A percentile compares a stretch with the other conserved stretches of the same genome.
Conservation (phyloP, 2,888 invertebrate species). For the Norana najaformis region DNA sequence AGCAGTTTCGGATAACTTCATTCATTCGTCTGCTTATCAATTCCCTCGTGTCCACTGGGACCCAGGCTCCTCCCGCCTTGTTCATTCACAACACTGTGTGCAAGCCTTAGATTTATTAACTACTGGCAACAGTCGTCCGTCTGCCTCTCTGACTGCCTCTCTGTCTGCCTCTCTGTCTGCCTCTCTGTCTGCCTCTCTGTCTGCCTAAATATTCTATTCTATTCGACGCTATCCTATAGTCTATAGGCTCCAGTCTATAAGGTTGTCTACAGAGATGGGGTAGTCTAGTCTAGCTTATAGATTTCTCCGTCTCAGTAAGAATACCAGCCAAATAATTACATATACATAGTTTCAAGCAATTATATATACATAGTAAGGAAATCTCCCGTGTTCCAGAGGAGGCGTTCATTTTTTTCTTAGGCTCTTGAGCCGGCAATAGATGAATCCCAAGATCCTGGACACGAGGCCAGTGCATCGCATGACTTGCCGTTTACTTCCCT, state of each 20-base stretch:
- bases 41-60: not conserved
- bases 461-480: too few relatives aligned
- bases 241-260: not conserved
- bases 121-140: not conserved
- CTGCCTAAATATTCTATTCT: not conserved
- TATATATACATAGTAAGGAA: too few relatives aligned
- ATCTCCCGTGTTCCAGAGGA: too few relatives aligned
- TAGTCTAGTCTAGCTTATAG: too few relatives aligned
- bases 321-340: too few relatives aligned
- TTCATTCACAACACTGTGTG: not conserved
- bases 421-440: too few relatives aligned
- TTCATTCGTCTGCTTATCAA: conserved; percentile 18
- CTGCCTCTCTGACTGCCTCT: too few relatives aligned
- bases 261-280: too few relatives aligned
- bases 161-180: not conserved
- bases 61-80: not conserved
- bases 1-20: conserved; percentile 22
- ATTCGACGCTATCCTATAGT: not conserved
- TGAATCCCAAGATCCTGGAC: too few relatives aligned
- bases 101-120: not conserved
- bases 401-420: too few relatives aligned
- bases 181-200: not conserved
- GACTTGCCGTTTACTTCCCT: too few relatives aligned
- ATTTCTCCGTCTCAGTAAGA: not conserved
- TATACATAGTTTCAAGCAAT: too few relatives aligned